Percentiles rank a stretch among this genome's conserved stretches.
Conservation (phyloP, 2,113 vertebrate species). For the Alaudala cheleensis region DNA sequence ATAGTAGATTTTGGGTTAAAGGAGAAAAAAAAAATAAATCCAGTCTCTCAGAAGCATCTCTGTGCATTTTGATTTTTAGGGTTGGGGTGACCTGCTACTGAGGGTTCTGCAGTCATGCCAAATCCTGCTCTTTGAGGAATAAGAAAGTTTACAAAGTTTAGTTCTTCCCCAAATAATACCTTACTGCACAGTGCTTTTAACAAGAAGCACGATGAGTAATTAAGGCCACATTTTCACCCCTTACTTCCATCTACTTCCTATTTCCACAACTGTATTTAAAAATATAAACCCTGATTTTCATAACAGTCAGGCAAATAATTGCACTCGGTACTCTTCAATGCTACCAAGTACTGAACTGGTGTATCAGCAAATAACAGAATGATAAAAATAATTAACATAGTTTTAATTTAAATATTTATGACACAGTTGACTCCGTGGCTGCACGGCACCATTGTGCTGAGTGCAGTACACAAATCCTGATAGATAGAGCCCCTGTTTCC, state of each 20-base stretch:
- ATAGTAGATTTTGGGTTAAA: not conserved
- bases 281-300: constrained; percentile 45
- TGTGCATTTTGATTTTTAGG: not conserved
- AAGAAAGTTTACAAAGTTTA: not conserved
- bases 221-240: constrained; percentile 20
- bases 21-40: not conserved
- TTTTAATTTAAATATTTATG: constrained; percentile 68
- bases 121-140: not conserved
- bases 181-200: not conserved
- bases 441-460: constrained; percentile 8
- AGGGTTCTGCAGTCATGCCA: not conserved
- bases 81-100: accelerated
- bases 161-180: not conserved
- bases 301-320: constrained; percentile 57
- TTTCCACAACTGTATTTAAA: not conserved
- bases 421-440: constrained; percentile 26
- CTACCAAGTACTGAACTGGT: constrained; percentile 9
- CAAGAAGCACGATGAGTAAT: not conserved
- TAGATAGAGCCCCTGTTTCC: constrained; percentile 38
- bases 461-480: constrained; percentile 30
- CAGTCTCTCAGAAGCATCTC: not conserved
- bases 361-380: constrained; percentile 51
- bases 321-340: not conserved
- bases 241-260: not conserved
- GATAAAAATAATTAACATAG: constrained; percentile 62